Evolutionary conservation across 2,113 vertebrate species (phyloP).

Genomic region (Pelvicachromis taeniatus): DNA sequence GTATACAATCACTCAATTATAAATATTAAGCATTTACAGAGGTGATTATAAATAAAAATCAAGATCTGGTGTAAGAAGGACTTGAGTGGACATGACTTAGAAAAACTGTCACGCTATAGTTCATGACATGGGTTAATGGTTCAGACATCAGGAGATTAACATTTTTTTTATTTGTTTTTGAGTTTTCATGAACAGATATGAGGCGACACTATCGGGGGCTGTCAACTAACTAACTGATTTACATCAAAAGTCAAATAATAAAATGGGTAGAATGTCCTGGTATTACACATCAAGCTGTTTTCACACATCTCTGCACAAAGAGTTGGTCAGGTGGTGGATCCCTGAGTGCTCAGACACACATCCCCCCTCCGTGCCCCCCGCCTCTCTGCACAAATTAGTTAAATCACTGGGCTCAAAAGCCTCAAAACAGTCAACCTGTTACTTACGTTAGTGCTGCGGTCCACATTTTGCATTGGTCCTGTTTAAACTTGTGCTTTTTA

Average conservation of each 20-base stretch:
- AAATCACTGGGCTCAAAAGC: conserved; percentile 42
- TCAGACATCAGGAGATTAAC: background rate
- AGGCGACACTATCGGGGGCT: no score
- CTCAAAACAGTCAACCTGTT: conserved; percentile 38
- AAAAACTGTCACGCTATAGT: background rate
- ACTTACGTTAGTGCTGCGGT: background rate
- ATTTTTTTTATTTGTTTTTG: background rate
- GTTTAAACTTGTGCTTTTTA: background rate
- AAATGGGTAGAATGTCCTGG: background rate
- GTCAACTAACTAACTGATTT: background rate
- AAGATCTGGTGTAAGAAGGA: background rate
- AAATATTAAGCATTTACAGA: no score
- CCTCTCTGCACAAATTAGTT: conserved; percentile 39
- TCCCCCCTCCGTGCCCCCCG: background rate
- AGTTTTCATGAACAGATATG: background rate
- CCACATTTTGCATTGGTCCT: background rate
- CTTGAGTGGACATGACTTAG: background rate
- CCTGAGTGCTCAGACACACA: conserved; percentile 12
- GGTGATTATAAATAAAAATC: no score
- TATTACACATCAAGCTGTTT: background rate
- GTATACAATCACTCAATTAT: no score
- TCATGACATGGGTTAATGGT: background rate
- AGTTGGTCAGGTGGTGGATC: conserved; percentile 50
- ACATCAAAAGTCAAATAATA: background rate
- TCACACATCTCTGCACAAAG: background rate